Conservation (phyloP, 2,797 vertebrate species). For the Eleutherodactylus coqui region DNA sequence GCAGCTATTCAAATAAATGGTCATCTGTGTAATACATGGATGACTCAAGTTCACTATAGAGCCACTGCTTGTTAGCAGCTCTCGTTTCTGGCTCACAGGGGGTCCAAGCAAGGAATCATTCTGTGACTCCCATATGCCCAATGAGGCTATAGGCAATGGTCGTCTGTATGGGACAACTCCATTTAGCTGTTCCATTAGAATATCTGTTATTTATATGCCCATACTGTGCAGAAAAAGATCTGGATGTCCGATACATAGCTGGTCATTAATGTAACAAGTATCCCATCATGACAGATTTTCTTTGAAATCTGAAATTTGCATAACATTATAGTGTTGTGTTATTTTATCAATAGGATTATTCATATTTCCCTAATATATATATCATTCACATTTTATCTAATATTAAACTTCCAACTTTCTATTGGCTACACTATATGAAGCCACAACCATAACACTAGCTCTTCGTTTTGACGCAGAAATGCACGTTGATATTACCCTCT, state of each 20-base stretch:
- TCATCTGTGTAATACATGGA: not conserved
- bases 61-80: not conserved
- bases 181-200: not conserved
- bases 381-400: not conserved
- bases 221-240: not conserved
- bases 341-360: not conserved
- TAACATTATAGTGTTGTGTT: too few species aligned
- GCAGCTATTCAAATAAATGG: not conserved
- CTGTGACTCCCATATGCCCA: not conserved
- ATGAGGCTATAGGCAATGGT: not conserved
- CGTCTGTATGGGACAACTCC: not conserved
- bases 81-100: not conserved
- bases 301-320: conserved; percentile 12
- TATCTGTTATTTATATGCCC: not conserved
- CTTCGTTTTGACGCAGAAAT: not conserved
- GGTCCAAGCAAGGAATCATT: not conserved
- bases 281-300: not conserved
- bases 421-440: not conserved
- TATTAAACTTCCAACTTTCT: not conserved
- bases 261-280: not conserved
- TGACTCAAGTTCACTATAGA: not conserved
- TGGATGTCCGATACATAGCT: not conserved
- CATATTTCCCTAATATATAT: not conserved
- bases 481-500: not conserved
- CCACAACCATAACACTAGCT: not conserved